phyloP scores from a whole-genome alignment of 2,888 invertebrate species.

The Beris chalybata region DNA sequence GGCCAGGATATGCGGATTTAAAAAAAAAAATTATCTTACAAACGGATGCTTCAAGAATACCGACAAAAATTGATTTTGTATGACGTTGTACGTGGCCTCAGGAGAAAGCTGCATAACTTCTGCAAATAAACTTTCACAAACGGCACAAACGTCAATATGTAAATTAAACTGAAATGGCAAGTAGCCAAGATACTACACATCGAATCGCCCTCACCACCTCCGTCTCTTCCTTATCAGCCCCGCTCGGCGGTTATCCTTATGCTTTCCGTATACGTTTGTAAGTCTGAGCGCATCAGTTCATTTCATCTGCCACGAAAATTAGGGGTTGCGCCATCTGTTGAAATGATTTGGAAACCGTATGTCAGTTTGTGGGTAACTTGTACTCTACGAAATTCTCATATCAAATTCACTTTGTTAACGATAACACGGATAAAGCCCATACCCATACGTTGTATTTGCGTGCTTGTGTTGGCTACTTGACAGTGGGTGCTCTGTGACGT shows the following conservation, averaged over 20 bases:
- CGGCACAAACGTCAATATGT: conserved; percentile 38
- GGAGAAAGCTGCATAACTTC: conserved; percentile 33
- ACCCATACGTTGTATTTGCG: no score
- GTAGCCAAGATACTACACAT: conserved; percentile 33
- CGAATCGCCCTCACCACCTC: background rate
- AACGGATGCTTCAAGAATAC: no score
- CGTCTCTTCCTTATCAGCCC: background rate
- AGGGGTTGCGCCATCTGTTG: conserved; percentile 21
- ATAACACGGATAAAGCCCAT: no score
- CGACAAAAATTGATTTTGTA: background rate
- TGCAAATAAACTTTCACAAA: conserved; percentile 38
- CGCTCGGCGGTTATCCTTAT: background rate
- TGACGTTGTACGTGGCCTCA: conserved; percentile 9
- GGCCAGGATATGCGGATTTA: no score
- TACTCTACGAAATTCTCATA: no score
- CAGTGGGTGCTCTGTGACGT: no score
- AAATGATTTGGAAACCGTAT: conserved; percentile 9
- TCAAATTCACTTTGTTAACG: no score
- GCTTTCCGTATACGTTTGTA: background rate
- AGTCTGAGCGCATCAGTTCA: conserved; percentile 2
- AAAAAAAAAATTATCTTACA: no score
- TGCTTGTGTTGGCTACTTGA: no score
- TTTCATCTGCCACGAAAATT: conserved; percentile 18
- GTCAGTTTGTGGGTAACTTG: no score
- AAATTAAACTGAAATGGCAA: conserved; percentile 39